Base-by-base conservation (phyloP, 2,113 vertebrate genomes). In the Platichthys flesus region DNA sequence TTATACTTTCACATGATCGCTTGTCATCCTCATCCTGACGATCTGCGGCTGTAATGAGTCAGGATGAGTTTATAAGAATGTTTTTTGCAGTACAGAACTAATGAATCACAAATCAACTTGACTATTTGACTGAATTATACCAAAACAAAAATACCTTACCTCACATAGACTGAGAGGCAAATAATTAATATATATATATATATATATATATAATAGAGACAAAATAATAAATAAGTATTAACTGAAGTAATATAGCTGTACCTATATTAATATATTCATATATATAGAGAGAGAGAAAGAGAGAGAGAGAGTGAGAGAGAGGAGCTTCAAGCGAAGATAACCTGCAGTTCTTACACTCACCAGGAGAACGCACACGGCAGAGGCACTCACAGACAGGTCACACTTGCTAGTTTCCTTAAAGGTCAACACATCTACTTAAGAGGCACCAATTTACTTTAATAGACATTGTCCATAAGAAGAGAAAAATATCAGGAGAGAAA, bases 361-460 rank as follows among this genome's bases (percentile, higher is more conserved):
- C 78, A 76, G 85, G 75, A 83, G 75, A 89, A 88, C 71, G 58
- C 79, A 85, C 76, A 81, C 47, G 61, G 82, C 88, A 94, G 93
- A 94, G 90, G 92, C 94, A 94, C 90, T 89, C 90, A 93, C 93
- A 91, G 86, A 94, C 92, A 90, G 91, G 89, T 94, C 94, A 94
- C 85, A 82, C 85, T 94, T 93, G 83, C 91, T 75, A 54, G 89
- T 89, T 96, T 95, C 93, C 89, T 93, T 93, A 95, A 96, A 96
- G 95, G 95, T 95, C 94, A 96, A 89, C 90, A 92, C 93, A 79
- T 94, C 91, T 96, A 94, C 92, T 95, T 93, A 93, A 87, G 86
- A 94, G 88, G 90, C 89, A 88, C 74, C 94, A 93, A 94, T 81
- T 92, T 92, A 91, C 93, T 94, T 95, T 89, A 90, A 93, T 95